These are phyloP conservation scores for Diabrotica undecimpunctata DNA, from an alignment of 1,140 invertebrate genomes.

Conservation along the genomic window DNA sequence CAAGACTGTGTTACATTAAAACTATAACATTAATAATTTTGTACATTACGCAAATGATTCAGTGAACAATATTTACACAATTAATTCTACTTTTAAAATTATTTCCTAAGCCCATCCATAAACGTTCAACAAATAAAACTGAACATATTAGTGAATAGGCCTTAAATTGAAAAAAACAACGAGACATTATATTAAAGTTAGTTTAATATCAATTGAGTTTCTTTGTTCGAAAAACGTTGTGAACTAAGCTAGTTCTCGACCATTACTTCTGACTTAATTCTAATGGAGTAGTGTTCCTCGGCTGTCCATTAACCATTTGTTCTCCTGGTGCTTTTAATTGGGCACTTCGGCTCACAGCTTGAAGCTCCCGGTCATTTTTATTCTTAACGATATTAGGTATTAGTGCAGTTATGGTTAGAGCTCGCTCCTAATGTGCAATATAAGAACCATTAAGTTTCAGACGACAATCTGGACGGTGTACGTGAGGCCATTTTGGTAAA, in stretches of 20 bases:
- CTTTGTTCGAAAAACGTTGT: background rate
- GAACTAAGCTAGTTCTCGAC: background rate
- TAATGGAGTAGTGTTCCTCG: slow-evolving; percentile 1
- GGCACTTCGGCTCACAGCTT: slow-evolving; percentile 12
- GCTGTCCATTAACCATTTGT: background rate
- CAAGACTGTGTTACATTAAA: too few species aligned
- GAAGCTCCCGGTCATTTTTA: slow-evolving; percentile 14
- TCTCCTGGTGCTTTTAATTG: slow-evolving; percentile 11
- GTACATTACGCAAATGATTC: too few species aligned
- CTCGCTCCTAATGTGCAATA: slow-evolving; percentile 17
- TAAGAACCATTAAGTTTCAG: slow-evolving; percentile 16
- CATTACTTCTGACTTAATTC: background rate
- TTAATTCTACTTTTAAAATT: too few species aligned
- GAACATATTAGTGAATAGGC: too few species aligned
- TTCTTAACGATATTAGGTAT: slow-evolving; percentile 19
- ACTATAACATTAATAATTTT: too few species aligned
- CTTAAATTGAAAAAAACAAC: too few species aligned
- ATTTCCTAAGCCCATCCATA: too few species aligned
- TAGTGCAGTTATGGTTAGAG: slow-evolving; percentile 14
- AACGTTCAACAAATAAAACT: too few species aligned
- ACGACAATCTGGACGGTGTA: slow-evolving; percentile 13
- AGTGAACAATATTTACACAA: too few species aligned
- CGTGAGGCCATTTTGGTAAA: slow-evolving; percentile 13
- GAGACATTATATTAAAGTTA: background rate
- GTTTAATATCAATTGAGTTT: background rate